Percentiles rank a stretch among this genome's conserved stretches.
phyloP scores from a whole-genome alignment of 1,140 invertebrate genomes.

The Trichomalopsis sarcophagae region DNA sequence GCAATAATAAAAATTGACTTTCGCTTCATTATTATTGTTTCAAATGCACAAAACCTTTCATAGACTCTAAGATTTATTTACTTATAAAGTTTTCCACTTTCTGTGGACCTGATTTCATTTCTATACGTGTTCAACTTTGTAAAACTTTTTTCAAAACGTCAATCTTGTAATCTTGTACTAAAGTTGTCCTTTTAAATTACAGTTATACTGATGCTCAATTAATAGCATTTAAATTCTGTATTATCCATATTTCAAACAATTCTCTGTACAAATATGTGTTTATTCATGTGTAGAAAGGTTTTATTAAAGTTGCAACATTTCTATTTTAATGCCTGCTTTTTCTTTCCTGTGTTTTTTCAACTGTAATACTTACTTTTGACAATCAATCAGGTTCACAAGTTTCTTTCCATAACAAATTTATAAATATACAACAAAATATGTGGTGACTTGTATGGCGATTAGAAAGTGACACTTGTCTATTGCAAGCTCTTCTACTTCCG shows the following conservation, averaged over 20 bases:
- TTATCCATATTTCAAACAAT: too few relatives aligned
- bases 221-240: background rate
- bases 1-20: conserved; percentile 53
- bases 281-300: conserved; percentile 4
- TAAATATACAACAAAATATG: conserved; percentile 49
- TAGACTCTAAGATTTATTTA: conserved; percentile 49
- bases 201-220: too few relatives aligned
- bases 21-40: conserved; percentile 52
- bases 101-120: conserved; percentile 46
- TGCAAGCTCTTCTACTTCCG: conserved; percentile 63
- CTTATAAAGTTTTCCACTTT: conserved; percentile 43
- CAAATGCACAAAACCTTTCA: conserved; percentile 52
- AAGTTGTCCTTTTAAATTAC: background rate
- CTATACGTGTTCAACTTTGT: conserved; percentile 17
- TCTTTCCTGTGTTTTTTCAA: conserved; percentile 32
- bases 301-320: conserved; percentile 33
- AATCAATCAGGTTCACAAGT: conserved; percentile 60
- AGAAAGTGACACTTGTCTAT: conserved; percentile 60
- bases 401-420: conserved; percentile 46
- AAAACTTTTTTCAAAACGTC: conserved; percentile 11
- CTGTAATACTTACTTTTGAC: conserved; percentile 21
- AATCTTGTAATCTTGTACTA: background rate
- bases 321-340: conserved; percentile 26
- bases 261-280: background rate
- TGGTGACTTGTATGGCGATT: conserved; percentile 52